Base-by-base conservation (phyloP, 2,888 invertebrate genomes). In the Icerya purchasi region DNA sequence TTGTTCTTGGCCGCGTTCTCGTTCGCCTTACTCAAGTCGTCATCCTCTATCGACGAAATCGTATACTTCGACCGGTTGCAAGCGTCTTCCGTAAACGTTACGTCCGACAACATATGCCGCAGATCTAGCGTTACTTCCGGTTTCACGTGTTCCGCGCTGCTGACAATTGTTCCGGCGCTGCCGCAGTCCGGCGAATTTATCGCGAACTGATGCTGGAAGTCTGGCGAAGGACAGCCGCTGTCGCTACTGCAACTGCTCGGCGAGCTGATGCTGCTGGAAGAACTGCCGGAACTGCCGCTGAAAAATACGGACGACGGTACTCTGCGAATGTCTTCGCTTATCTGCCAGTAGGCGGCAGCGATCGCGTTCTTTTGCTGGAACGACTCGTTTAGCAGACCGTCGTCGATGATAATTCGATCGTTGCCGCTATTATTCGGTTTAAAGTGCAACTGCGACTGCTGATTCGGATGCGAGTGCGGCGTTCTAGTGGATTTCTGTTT, bases 61-160 rank as follows among this genome's bases (percentile, higher is more conserved):
- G 36, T 36, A 8, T 8, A 8, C 36, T 8, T 36, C 36, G 36
- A 14, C 14, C 14, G 8, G 36, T 36, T 8, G 5, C 14, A 8
- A 8, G 14, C 36, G 14, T 36, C 36, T 36, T 36, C 36, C 18
- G 74, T 66, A 61, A 75, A 74, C 65, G 76, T 77, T 65, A 77
- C 77, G 64, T 76, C 77, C 70, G 77, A 76, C 54, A 80, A 68
- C 24, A 80, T 70, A 64, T 77, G 78, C 63, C 78, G 77, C 60
- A 81, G 78, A 64, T 80, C 79, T 18, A 80, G 77, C 50, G 78
- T 78, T 64, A 77, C 77, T 64, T 79, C 79, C 72, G 79, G 78
- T 65, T 74, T 74, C 59, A 74, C 53, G 50, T 62, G 62, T 52
- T 57, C 61, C n/a, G 57, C 25, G n/a, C 54, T 58, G 2, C 53